Evolutionary conservation across 1,140 invertebrate genomes (phyloP), one percentile per base, ranked within the genome.

Genomic region (Antheraea pernyi): DNA sequence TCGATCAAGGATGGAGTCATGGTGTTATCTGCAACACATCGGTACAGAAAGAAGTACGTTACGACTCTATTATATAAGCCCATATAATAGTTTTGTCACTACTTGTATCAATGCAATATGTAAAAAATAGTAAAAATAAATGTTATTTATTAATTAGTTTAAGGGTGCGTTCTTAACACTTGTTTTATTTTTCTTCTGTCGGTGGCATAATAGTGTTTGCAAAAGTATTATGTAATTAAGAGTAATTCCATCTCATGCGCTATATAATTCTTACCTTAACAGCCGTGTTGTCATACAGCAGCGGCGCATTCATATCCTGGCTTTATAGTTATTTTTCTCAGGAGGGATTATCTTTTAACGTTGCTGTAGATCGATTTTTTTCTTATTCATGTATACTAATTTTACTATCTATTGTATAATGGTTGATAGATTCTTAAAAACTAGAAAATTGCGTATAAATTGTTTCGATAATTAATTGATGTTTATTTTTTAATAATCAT

Each of bases 1-100:
- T 99, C 98, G 53, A 99, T 99, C 81, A 99, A 99, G 94, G 99
- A 99, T 93, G 99, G 99, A 59, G 99, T 99, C 0, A 99, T 99
- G 98, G 99, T 99, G 36, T 93, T 99, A 4, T 99, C 98, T 83
- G 98, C 98, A 1, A 99, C 98, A 10, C 98, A 99, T 93, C 94
- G 99, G 72, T 99, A 99, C 91, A 95, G 98, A 64, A 99, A 99
- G 94, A 99, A 99, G 94, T 99, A 99, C 93, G 99, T 99, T 10
- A 99, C 99, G 8, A 99, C 99, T 6, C 93, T 99, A n/a, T 94
- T 99, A 0, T 99, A 99, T 91, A 99, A 99, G 92, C 99, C 99
- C 13, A 99, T 99, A 84, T 98, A 96, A 94, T 53, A 53, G 16
- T 53, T 53, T 53, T 53, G 46, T 53, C 46, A n/a, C 46, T 53